A percentile compares a stretch with the other conserved stretches of the same genome.
Conservation (phyloP, 2,888 invertebrate genomes). For the Mongoloraphidia duomilia region DNA sequence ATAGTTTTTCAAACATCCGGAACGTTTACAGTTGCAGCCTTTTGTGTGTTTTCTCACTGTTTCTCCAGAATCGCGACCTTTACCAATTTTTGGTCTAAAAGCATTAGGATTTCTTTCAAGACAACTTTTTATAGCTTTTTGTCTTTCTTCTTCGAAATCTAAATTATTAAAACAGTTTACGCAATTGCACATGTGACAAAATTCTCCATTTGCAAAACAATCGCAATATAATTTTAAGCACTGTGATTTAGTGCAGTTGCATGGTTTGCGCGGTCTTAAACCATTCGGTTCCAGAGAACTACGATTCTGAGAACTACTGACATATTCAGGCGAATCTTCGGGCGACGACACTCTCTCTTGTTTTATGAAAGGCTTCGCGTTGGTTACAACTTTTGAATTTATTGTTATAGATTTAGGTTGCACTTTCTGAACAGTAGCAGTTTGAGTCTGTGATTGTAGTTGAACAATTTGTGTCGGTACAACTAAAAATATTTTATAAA, state of each 20-base stretch:
- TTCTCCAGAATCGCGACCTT: conserved; percentile 53
- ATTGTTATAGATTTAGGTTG: conserved; percentile 8
- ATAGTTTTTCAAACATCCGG: conserved; percentile 97
- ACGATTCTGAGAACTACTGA: neutral
- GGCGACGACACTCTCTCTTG: neutral
- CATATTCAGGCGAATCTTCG: neutral
- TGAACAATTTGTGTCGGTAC: conserved; percentile 42
- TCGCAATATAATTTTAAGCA: conserved; percentile 98
- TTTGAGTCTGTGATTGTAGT: conserved; percentile 5
- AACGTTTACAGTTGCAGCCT: conserved; percentile 97
- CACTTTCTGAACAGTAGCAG: conserved; percentile 5
- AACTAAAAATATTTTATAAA: conserved; percentile 28
- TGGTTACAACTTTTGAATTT: conserved; percentile 24
- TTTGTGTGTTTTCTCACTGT: conserved; percentile 81
- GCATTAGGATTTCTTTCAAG: conserved; percentile 95
- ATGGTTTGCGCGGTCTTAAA: conserved; percentile 73
- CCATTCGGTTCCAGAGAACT: conserved; percentile 24
- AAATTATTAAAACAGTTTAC: conserved; percentile 94
- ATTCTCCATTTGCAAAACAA: conserved; percentile 99
- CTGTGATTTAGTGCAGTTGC: conserved; percentile 98
- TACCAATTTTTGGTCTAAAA: conserved; percentile 96
- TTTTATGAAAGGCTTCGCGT: conserved; percentile 10
- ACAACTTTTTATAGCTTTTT: conserved; percentile 86
- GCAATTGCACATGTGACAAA: conserved; percentile 96
- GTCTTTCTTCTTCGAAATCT: conserved; percentile 86